phyloP scores from a whole-genome alignment of 2,113 vertebrate genomes.

The Lontra canadensis region DNA sequence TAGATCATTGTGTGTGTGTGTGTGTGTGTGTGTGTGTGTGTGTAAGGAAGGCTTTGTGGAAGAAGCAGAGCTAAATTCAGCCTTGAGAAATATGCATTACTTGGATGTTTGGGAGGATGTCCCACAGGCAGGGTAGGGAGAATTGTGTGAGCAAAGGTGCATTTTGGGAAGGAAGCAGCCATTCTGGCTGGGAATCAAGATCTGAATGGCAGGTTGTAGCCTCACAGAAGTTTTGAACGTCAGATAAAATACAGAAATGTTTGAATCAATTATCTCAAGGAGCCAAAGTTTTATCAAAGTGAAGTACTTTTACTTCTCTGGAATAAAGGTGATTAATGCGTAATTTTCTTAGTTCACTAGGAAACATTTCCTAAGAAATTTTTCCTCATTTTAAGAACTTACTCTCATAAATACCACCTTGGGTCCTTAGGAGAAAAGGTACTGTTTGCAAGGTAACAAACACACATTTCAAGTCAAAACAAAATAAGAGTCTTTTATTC shows the following conservation, averaged over 20 bases:
- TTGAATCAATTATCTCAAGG: neutral
- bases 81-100: neutral
- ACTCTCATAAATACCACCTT: neutral
- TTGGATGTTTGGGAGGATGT: neutral
- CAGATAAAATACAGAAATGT: neutral
- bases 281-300: neutral
- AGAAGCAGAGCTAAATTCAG: neutral
- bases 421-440: neutral
- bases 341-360: neutral
- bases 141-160: neutral
- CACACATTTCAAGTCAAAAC: neutral
- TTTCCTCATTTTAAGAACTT: neutral
- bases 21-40: neutral
- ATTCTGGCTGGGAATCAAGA: neutral
- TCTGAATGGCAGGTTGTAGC: neutral
- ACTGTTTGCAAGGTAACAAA: neutral
- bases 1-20: neutral
- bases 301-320: neutral
- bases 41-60: neutral
- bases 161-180: neutral
- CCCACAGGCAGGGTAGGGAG: neutral
- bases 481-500: conserved; percentile 58
- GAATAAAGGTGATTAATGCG: neutral
- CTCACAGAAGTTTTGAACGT: neutral
- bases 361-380: neutral